Percentiles rank a stretch among this genome's conserved stretches.
These are phyloP conservation scores for Halocynthia roretzi DNA, from an alignment of 23 tunicate genomes.

Conservation along the genomic window DNA sequence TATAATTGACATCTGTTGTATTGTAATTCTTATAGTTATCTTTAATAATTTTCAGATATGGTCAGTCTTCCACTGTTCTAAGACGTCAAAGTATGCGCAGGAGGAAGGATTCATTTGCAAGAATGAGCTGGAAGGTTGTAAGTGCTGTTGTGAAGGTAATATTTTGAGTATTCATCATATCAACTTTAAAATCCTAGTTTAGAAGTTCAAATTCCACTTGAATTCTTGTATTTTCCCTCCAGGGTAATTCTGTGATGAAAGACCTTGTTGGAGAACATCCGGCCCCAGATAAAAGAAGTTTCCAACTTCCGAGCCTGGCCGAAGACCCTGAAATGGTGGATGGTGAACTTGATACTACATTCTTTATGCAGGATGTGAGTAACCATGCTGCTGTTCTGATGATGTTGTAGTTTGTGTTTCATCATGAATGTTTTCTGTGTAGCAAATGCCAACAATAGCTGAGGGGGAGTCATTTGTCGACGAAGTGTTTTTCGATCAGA, in stretches of 20 bases:
- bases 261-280: slow-evolving; percentile 56
- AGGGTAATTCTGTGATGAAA: slow-evolving; percentile 88
- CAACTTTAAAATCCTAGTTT: not conserved
- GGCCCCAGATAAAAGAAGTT: slow-evolving; percentile 59
- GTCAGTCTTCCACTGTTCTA: slow-evolving; percentile 21
- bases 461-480: slow-evolving; percentile 81
- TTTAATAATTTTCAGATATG: not conserved
- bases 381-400: not conserved
- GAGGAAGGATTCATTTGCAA: slow-evolving; percentile 91
- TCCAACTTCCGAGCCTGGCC: slow-evolving; percentile 67
- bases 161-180: not conserved
- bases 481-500: slow-evolving; percentile 81
- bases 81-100: slow-evolving; percentile 34
- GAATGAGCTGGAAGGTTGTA: slow-evolving; percentile 92
- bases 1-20: not conserved
- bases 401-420: not conserved
- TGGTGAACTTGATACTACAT: slow-evolving; percentile 52
- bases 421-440: not conserved
- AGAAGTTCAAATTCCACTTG: not conserved
- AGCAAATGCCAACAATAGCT: slow-evolving; percentile 76
- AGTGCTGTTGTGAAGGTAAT: slow-evolving; percentile 78
- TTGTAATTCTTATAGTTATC: not conserved
- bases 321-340: slow-evolving; percentile 52
- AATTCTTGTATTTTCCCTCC: not conserved
- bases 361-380: slow-evolving; percentile 60